Conservation (phyloP, 2,888 invertebrate genomes). For the Temnothorax rugatulus region DNA sequence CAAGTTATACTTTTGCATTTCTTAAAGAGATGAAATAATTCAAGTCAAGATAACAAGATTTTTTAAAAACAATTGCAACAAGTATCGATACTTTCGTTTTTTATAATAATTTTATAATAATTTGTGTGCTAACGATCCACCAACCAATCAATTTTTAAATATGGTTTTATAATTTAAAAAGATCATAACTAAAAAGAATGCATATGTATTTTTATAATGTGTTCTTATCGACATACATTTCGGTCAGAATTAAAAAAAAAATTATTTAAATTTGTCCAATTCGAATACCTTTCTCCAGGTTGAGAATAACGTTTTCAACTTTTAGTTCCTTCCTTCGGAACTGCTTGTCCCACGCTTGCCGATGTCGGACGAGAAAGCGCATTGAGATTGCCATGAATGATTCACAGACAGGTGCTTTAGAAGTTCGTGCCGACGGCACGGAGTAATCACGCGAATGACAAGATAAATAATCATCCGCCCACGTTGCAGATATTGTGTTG, state of each 20-base stretch:
- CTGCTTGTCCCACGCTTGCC: conserved; percentile 27
- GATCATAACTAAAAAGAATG: neutral
- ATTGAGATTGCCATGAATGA: conserved; percentile 51
- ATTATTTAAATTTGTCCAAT: neutral
- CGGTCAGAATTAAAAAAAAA: neutral
- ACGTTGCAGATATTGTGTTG: conserved; percentile 59
- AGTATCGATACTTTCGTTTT: neutral
- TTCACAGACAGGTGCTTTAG: conserved; percentile 70
- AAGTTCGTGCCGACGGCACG: conserved; percentile 65
- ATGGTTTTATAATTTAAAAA: neutral
- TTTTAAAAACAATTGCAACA: neutral
- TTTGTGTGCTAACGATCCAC: neutral
- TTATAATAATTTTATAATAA: neutral
- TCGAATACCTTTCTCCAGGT: neutral
- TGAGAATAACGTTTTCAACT: neutral
- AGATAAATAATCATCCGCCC: conserved; percentile 77
- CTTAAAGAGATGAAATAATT: neutral
- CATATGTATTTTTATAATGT: neutral
- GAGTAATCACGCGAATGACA: conserved; percentile 73
- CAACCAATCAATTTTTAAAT: neutral
- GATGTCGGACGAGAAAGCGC: conserved; percentile 45
- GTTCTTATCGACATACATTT: neutral
- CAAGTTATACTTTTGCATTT: neutral
- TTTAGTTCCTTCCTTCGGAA: conserved; percentile 10
- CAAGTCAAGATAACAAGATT: neutral